These are phyloP conservation scores for Sebastes jordani DNA, from an alignment of 2,797 vertebrate genomes.

Conservation along the genomic window DNA sequence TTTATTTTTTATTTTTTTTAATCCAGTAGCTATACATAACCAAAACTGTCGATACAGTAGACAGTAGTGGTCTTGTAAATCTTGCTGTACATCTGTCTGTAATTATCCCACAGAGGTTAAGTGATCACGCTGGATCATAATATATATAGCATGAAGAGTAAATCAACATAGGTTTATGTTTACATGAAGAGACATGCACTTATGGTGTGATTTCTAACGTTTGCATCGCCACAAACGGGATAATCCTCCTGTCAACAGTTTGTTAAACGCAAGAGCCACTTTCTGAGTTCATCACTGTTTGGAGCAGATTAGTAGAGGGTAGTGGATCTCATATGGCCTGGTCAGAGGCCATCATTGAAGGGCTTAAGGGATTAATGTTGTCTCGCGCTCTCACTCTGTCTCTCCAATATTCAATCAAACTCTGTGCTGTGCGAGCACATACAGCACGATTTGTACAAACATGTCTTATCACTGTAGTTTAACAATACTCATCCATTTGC, in stretches of 20 bases:
- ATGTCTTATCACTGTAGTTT: conserved; percentile 46
- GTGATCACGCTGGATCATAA: conserved; percentile 32
- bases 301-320: conserved; percentile 83
- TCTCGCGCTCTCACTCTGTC: conserved; percentile 60
- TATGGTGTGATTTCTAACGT: conserved; percentile 68
- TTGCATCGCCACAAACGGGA: conserved; percentile 70
- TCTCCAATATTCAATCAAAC: conserved; percentile 80
- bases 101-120: conserved; percentile 39
- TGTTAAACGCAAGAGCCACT: conserved; percentile 83
- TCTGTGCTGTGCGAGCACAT: conserved; percentile 43
- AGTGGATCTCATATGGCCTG: conserved; percentile 85
- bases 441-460: conserved; percentile 58
- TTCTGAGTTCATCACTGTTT: conserved; percentile 84
- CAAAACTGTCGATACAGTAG: neutral
- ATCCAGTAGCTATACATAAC: neutral
- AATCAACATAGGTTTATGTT: conserved; percentile 41
- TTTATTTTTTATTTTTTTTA: neutral
- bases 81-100: conserved; percentile 10
- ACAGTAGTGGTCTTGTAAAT: neutral
- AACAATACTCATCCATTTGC: conserved; percentile 54
- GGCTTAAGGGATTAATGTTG: conserved; percentile 86
- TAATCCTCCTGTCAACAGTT: conserved; percentile 84
- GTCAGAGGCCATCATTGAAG: conserved; percentile 85
- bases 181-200: conserved; percentile 60
- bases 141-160: conserved; percentile 39